Percentiles rank a stretch among this genome's conserved stretches.
Conservation (phyloP, 1,140 invertebrate genomes). For the Psix sp. region DNA sequence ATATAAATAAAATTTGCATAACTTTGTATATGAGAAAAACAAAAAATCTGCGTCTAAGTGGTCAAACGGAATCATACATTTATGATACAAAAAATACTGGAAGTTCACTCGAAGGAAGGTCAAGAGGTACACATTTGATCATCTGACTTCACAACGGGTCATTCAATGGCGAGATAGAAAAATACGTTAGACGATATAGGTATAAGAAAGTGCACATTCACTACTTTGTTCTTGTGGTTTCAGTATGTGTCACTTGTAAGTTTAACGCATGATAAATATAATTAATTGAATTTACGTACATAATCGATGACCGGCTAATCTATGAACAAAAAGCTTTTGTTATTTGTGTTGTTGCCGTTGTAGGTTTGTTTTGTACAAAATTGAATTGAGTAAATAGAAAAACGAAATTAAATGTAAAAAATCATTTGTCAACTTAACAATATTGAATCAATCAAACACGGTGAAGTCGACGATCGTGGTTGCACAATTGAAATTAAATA, state of each 20-base stretch:
- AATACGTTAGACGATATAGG: slow-evolving; percentile 45
- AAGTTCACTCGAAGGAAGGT: slow-evolving; percentile 66
- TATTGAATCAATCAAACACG: slow-evolving; percentile 17
- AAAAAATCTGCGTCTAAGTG: too few species aligned
- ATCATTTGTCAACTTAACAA: background rate
- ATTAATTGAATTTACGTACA: background rate
- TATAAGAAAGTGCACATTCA: slow-evolving; percentile 40
- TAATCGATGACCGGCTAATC: too few species aligned
- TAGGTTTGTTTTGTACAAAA: slow-evolving; percentile 3
- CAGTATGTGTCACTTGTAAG: slow-evolving; percentile 9
- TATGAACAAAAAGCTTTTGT: too few species aligned
- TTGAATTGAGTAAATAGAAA: background rate
- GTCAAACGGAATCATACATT: too few species aligned
- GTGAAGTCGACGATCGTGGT: slow-evolving; percentile 18
- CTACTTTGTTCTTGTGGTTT: slow-evolving; percentile 24
- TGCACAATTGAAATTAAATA: slow-evolving; percentile 15
- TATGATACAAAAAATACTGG: slow-evolving; percentile 65
- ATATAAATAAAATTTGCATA: background rate
- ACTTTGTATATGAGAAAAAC: background rate
- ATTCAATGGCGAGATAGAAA: slow-evolving; percentile 40
- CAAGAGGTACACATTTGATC: slow-evolving; percentile 49
- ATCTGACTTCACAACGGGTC: slow-evolving; percentile 6
- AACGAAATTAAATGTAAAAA: background rate
- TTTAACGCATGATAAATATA: slow-evolving; percentile 13
- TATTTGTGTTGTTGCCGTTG: too few species aligned